Percentiles rank a stretch among this genome's conserved stretches.
Conservation (phyloP, 2,113 vertebrate genomes). For the Peromyscus maniculatus region DNA sequence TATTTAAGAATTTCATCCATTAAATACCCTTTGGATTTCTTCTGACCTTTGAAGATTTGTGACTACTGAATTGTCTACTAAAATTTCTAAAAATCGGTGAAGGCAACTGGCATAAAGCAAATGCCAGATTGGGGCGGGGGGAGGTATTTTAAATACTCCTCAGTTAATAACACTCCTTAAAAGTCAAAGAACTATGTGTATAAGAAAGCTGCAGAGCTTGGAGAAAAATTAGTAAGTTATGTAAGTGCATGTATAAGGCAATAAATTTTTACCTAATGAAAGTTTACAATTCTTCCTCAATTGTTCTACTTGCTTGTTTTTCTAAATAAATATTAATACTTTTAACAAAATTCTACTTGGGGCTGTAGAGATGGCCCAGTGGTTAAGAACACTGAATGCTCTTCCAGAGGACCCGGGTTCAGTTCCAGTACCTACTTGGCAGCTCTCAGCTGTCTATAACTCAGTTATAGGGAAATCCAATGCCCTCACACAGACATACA, state of each 20-base stretch:
- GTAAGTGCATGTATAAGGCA: neutral
- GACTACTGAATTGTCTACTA: neutral
- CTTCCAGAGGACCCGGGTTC: neutral
- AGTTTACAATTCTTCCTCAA: neutral
- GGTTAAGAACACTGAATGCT: neutral
- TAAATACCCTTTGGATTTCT: neutral
- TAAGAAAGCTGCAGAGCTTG: neutral
- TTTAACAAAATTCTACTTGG: neutral
- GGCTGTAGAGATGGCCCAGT: neutral
- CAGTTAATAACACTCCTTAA: neutral
- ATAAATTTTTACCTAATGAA: neutral
- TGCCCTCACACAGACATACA: neutral
- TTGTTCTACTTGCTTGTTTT: constrained; percentile 5
- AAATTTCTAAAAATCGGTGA: constrained; percentile 45
- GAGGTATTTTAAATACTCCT: neutral
- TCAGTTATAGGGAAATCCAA: neutral
- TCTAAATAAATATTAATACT: neutral
- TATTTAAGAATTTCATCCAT: neutral
- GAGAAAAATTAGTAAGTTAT: constrained; percentile 21
- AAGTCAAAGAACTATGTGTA: neutral
- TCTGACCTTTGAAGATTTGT: constrained; percentile 12
- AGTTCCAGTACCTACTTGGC: neutral
- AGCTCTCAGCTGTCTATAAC: neutral
- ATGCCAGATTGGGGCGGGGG: neutral
- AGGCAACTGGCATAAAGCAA: neutral